These are phyloP conservation scores for Phalacrocorax carbo DNA, from an alignment of 2,113 vertebrate species.

Conservation along the genomic window DNA sequence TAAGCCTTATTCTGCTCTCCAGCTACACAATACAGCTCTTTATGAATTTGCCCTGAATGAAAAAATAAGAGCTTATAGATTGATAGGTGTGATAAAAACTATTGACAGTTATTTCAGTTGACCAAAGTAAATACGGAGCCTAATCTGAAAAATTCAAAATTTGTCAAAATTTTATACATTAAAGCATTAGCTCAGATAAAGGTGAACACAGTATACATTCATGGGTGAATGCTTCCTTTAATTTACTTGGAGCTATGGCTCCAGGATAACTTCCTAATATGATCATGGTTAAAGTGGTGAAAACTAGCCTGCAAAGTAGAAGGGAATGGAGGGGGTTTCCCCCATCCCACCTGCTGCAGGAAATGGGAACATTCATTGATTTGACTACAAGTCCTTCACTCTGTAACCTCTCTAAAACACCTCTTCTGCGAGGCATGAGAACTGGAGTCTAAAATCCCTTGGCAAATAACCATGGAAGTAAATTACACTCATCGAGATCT, in stretches of 20 bases:
- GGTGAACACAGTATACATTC: not conserved
- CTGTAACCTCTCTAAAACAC: not conserved
- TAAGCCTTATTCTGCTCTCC: not conserved
- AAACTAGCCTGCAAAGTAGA: not conserved
- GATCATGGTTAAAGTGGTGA: not conserved
- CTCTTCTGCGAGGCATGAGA: not conserved
- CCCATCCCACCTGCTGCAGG: rapidly evolving
- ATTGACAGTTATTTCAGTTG: not conserved
- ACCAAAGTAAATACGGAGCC: not conserved
- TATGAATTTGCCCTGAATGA: not conserved
- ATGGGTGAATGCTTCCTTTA: not conserved
- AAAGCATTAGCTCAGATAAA: not conserved
- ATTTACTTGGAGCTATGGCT: not conserved
- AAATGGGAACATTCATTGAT: not conserved
- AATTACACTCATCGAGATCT: rapidly evolving
- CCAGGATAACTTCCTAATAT: not conserved
- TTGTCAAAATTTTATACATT: not conserved
- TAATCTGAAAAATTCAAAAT: not conserved
- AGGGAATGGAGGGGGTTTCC: not conserved
- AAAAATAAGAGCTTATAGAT: not conserved
- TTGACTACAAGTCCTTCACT: not conserved
- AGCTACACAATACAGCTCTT: not conserved
- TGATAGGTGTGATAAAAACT: not conserved
- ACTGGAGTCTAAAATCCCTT: not conserved
- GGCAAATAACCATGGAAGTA: not conserved